phyloP scores from a whole-genome alignment of 2,888 invertebrate species.

The Bedellia somnulentella region DNA sequence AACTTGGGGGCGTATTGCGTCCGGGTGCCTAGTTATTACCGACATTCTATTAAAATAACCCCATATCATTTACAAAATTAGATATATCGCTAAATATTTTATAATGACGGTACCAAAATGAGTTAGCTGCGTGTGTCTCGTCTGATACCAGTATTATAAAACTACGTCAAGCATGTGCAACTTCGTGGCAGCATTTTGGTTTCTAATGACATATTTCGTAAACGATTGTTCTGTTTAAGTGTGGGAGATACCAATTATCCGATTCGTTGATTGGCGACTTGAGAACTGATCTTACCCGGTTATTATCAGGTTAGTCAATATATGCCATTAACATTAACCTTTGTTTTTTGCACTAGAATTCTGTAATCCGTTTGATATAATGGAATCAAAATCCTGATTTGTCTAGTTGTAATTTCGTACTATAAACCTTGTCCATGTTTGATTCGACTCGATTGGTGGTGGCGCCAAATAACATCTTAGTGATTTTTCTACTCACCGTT shows the following conservation, averaged over 20 bases:
- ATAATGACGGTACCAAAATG: conserved; percentile 43
- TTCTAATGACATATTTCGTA: conserved; percentile 26
- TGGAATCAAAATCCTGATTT: too few relatives aligned
- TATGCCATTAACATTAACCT: too few relatives aligned
- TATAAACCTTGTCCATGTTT: too few relatives aligned
- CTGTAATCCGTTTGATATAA: too few relatives aligned
- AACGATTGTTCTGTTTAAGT: conserved; percentile 13
- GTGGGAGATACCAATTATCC: conserved; percentile 17
- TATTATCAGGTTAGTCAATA: conserved; percentile 34
- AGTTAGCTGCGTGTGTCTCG: conserved; percentile 36
- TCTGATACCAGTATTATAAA: conserved; percentile 26
- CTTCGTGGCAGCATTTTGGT: conserved; percentile 11
- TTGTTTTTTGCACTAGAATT: too few relatives aligned
- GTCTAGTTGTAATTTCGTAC: too few relatives aligned
- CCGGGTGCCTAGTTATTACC: conserved; percentile 55
- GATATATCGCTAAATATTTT: conserved; percentile 59
- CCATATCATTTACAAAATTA: conserved; percentile 53
- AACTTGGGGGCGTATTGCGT: conserved; percentile 55
- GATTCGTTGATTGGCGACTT: conserved; percentile 21
- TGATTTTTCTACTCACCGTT: too few relatives aligned
- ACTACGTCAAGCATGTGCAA: conserved; percentile 22
- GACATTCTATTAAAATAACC: conserved; percentile 52
- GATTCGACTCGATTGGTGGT: too few relatives aligned
- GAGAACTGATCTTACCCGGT: conserved; percentile 19
- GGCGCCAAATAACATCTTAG: too few relatives aligned